Evolutionary conservation across 2,888 invertebrate species (phyloP), one percentile per base, ranked within the genome.

Genomic region (Papilio protenor): DNA sequence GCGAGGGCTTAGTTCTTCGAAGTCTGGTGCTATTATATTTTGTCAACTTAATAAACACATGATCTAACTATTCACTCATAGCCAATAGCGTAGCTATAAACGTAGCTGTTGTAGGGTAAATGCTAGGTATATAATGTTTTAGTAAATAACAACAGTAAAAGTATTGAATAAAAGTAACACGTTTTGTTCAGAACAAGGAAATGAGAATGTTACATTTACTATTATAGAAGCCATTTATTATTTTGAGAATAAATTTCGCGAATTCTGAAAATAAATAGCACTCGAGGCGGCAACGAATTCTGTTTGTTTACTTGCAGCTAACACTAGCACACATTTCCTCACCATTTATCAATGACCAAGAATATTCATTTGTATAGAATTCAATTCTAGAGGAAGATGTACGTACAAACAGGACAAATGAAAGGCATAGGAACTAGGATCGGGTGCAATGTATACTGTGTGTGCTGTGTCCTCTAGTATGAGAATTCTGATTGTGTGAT

Each of bases 231-330:
- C 66, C 66, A 18, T 45, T 45, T 21, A 45, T 69, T 69, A 69
- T 69, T 40, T 45, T 69, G 21, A 69, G 66, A 45, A 45, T 69
- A 69, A 21, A 69, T 69, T 69, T 40, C 12, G 21, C 66, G 66
- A 45, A 69, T 12, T 69, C 21, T 45, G 66, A 45, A 69, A 45
- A 69, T 66, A 66, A 66, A 66, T 45, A 69, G 40, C 66, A 69
- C 45, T 69, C 1, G 66, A 45, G n/a, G 66, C 66, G 16, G 33
- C 61, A 45, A 12, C 45, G 21, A 21, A n/a, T 45, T 45, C 40
- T n/a, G 21, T 45, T 69, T 69, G 66, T 69, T 69, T 69, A 45
- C 40, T 12, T n/a, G 21, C 45, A n/a, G n/a, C 14, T 12, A 21
- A 14, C 57, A 59, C 33, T 18, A 61, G 33, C 64, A 18, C 64